phyloP scores from a whole-genome alignment of 2,888 invertebrate genomes.

The Acronicta psi region DNA sequence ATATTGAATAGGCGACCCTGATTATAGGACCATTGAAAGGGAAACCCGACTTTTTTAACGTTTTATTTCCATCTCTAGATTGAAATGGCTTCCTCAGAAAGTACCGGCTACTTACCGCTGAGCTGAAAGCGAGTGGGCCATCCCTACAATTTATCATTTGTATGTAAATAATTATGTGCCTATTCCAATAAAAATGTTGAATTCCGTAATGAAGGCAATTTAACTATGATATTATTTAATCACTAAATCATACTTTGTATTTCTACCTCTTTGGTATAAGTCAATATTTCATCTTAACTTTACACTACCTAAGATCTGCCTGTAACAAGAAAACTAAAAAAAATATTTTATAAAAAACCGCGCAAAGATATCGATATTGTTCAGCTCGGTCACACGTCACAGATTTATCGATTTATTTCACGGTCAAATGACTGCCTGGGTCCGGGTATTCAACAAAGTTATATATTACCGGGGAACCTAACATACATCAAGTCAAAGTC shows the following conservation, averaged over 20 bases:
- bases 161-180: neutral
- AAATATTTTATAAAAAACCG: slow-evolving; percentile 30
- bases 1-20: slow-evolving; percentile 58
- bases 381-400: slow-evolving; percentile 27
- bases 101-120: slow-evolving; percentile 14
- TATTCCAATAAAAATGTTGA: no score
- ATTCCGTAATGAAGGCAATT: no score
- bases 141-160: neutral
- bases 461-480: slow-evolving; percentile 34
- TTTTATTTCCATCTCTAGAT: slow-evolving; percentile 44
- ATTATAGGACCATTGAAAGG: slow-evolving; percentile 56
- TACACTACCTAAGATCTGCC: slow-evolving; percentile 15
- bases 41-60: slow-evolving; percentile 35
- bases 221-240: no score
- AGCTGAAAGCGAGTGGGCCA: slow-evolving; percentile 11
- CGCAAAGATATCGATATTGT: slow-evolving; percentile 26
- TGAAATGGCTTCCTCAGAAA: slow-evolving; percentile 33
- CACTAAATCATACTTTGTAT: no score
- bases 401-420: slow-evolving; percentile 46
- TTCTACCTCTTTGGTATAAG: neutral
- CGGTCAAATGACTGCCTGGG: slow-evolving; percentile 47
- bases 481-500: slow-evolving; percentile 40
- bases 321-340: slow-evolving; percentile 28
- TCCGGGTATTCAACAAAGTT: slow-evolving; percentile 28
- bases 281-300: slow-evolving; percentile 39